Percentiles rank a stretch among this genome's conserved stretches.
These are phyloP conservation scores for Cliona cf. orientalis DNA, from an alignment of 37 sponge, comb jelly and placozoan genomes.

Conservation along the genomic window DNA sequence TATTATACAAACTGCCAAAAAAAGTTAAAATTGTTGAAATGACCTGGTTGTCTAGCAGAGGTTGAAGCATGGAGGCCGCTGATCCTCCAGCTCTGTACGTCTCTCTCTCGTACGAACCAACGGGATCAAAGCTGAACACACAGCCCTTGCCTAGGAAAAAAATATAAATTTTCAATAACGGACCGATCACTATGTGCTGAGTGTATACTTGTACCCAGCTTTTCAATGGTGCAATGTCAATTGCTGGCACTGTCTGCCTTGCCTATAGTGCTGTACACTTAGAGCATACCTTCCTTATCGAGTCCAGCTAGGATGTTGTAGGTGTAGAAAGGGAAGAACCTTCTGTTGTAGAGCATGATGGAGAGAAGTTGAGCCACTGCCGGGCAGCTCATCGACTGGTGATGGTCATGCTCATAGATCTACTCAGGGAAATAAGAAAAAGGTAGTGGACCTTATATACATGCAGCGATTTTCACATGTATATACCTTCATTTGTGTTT, in stretches of 20 bases:
- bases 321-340: slow-evolving; percentile 98
- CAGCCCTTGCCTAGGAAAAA: slow-evolving; percentile 85
- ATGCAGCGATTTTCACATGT: background rate
- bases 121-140: slow-evolving; percentile 97
- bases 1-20: background rate
- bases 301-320: slow-evolving; percentile 96
- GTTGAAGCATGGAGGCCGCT: slow-evolving; percentile 93
- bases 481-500: slow-evolving; percentile 69
- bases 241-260: background rate
- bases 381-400: slow-evolving; percentile 78
- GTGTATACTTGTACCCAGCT: background rate
- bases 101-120: slow-evolving; percentile 95
- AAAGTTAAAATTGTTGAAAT: background rate
- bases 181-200: background rate
- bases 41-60: slow-evolving; percentile 98
- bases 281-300: slow-evolving; percentile 78
- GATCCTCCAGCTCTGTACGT: slow-evolving; percentile 90
- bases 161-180: background rate
- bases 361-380: slow-evolving; percentile 93
- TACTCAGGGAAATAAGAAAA: slow-evolving; percentile 16
- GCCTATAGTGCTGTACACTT: background rate
- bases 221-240: background rate
- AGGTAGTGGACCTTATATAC: background rate
- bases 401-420: slow-evolving; percentile 76
- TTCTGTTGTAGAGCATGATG: slow-evolving; percentile 84